Percentiles rank a stretch among this genome's conserved stretches.
phyloP scores from a whole-genome alignment of 2,888 invertebrate species.

The Pseudolycoriella hygida region DNA sequence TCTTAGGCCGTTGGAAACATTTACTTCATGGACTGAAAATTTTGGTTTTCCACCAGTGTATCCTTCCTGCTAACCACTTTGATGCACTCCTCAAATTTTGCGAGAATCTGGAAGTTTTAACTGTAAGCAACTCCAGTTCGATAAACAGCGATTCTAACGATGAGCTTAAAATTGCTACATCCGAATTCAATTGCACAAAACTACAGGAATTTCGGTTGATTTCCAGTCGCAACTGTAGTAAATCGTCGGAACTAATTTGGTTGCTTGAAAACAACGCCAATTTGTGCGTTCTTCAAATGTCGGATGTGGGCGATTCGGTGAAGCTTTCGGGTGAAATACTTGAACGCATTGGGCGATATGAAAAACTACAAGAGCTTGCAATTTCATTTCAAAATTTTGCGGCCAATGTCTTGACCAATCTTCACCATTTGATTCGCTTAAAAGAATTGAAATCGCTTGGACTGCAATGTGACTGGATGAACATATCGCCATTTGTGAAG shows the following conservation, averaged over 20 bases:
- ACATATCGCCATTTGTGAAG: not conserved
- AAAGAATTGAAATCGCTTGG: not conserved
- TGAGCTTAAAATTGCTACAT: not conserved
- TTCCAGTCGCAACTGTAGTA: not conserved
- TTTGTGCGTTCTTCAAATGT: not conserved
- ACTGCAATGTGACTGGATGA: not conserved
- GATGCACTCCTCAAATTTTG: not conserved
- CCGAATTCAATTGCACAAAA: not conserved
- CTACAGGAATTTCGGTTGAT: not conserved
- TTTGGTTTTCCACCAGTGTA: not conserved
- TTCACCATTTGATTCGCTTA: not conserved
- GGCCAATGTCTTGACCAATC: not conserved
- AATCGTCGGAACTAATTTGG: not conserved
- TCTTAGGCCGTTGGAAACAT: not conserved
- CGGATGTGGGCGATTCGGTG: not conserved
- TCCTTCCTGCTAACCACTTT: not conserved
- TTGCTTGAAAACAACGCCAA: not conserved
- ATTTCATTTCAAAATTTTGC: not conserved
- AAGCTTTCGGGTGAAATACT: not conserved
- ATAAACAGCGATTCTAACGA: not conserved
- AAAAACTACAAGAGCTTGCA: not conserved
- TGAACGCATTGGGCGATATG: not conserved
- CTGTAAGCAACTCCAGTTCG: not conserved
- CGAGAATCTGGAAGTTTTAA: not conserved
- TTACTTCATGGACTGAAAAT: not conserved